Conservation (phyloP, 1,140 invertebrate species). For the Orchestia grillus region DNA sequence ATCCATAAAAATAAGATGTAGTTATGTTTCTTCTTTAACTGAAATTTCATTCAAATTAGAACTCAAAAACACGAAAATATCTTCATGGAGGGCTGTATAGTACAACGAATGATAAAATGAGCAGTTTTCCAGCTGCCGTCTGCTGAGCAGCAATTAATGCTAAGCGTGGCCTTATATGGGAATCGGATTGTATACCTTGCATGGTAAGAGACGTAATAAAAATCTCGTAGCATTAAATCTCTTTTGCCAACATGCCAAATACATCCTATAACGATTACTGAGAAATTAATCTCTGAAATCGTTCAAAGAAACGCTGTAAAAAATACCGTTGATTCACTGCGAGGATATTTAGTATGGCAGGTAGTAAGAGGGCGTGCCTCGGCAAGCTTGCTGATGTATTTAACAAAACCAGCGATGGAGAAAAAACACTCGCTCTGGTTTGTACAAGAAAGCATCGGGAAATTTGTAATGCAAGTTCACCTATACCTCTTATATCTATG, state of each 20-base stretch:
- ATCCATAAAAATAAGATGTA: background rate
- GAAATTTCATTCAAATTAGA: no score
- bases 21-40: no score
- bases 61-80: no score
- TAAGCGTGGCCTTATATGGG: background rate
- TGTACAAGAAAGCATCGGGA: background rate
- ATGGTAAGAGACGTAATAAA: background rate
- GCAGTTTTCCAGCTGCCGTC: no score
- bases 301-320: background rate
- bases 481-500: background rate
- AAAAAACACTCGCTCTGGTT: background rate
- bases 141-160: background rate
- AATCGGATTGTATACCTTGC: background rate
- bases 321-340: background rate
- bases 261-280: background rate
- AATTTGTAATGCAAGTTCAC: background rate
- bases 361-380: background rate
- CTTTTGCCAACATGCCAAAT: no score
- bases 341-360: background rate
- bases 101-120: no score
- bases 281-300: background rate
- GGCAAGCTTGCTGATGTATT: background rate
- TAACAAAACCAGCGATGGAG: background rate
- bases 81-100: no score
- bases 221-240: background rate